phyloP scores from a whole-genome alignment of 2,888 invertebrate genomes.

The Brassicogethes aeneus region DNA sequence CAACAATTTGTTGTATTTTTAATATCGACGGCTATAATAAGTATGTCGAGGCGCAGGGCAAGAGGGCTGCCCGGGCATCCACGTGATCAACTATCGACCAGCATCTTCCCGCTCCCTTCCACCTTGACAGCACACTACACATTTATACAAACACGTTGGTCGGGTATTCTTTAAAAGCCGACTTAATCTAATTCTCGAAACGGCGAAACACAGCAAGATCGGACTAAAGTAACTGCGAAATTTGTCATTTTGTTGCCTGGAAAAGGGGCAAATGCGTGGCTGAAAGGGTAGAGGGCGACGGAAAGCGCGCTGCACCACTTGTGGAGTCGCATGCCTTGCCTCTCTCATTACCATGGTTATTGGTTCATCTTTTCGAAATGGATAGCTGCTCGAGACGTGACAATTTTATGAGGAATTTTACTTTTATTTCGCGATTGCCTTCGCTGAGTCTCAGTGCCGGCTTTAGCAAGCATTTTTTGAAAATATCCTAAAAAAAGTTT shows the following conservation, averaged over 20 bases:
- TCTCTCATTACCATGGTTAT: conserved; percentile 28
- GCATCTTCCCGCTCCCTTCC: conserved; percentile 11
- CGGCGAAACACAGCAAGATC: too few species aligned
- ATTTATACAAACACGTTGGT: conserved; percentile 10
- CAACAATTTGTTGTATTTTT: too few species aligned
- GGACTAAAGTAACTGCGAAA: too few species aligned
- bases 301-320: conserved; percentile 15
- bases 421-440: too few species aligned
- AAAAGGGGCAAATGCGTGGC: background rate
- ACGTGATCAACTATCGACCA: conserved; percentile 26
- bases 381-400: conserved; percentile 19
- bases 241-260: background rate
- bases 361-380: conserved; percentile 23
- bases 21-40: background rate
- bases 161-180: conserved; percentile 14
- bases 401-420: conserved; percentile 22
- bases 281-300: conserved; percentile 1
- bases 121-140: conserved; percentile 11
- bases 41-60: background rate
- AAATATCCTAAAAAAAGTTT: too few species aligned
- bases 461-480: too few species aligned
- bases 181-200: conserved; percentile 6
- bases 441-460: too few species aligned
- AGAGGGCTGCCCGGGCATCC: conserved; percentile 20
- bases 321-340: conserved; percentile 19